These are phyloP conservation scores for Drosophila nannoptera DNA, from an alignment of 1,140 invertebrate genomes.

Conservation along the genomic window DNA sequence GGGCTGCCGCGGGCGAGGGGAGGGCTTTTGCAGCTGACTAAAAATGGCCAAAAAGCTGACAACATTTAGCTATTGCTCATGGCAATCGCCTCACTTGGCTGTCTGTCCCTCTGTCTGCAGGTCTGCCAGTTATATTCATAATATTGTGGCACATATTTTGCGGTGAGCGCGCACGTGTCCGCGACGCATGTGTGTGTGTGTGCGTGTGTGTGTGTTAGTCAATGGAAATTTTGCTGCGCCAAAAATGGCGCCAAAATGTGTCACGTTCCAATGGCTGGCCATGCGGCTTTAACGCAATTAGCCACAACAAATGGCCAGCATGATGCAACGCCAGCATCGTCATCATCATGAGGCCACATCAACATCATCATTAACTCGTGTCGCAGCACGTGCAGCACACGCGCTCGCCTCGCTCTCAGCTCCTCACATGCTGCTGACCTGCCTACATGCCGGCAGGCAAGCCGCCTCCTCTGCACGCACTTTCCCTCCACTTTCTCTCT, in stretches of 20 bases:
- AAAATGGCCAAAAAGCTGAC: slow-evolving; percentile 30
- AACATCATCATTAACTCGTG: slow-evolving; percentile 35
- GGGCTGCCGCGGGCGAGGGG: neutral
- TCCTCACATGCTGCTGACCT: slow-evolving; percentile 41
- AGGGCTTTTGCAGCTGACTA: slow-evolving; percentile 3
- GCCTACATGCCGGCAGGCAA: slow-evolving; percentile 9
- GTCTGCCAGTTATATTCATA: slow-evolving; percentile 53
- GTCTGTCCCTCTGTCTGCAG: slow-evolving; percentile 36
- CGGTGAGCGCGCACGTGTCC: neutral
- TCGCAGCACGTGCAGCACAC: slow-evolving; percentile 62
- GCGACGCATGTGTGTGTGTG: slow-evolving; percentile 14
- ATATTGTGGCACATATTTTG: slow-evolving; percentile 49
- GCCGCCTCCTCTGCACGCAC: neutral
- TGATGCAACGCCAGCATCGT: slow-evolving; percentile 39
- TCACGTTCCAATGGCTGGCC: slow-evolving; percentile 66
- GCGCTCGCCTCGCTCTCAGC: slow-evolving; percentile 41
- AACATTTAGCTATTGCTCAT: slow-evolving; percentile 40
- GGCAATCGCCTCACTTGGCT: slow-evolving; percentile 48
- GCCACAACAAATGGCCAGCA: slow-evolving; percentile 71
- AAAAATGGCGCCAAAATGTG: slow-evolving; percentile 64
- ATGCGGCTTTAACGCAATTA: slow-evolving; percentile 73
- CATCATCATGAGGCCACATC: slow-evolving; percentile 2
- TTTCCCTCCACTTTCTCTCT: slow-evolving; percentile 6
- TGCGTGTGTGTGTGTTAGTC: slow-evolving; percentile 19
- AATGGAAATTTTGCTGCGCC: slow-evolving; percentile 41